Evolutionary conservation across 2,888 invertebrate genomes (phyloP).

Genomic region (Ochropleura plecta): DNA sequence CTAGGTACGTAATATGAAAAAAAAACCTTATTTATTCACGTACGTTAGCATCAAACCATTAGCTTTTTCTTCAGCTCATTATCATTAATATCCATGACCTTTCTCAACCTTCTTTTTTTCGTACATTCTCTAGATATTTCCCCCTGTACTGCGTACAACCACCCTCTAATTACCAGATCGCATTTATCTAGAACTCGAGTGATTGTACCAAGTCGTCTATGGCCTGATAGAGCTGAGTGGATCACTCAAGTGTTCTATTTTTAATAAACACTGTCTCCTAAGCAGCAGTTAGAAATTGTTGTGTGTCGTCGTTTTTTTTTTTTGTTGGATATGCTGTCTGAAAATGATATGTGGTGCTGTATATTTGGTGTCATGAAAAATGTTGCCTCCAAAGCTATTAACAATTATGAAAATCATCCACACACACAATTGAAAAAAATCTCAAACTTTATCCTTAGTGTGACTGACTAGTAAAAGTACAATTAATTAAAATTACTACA

Average conservation of each 20-base stretch:
- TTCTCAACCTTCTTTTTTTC: neutral
- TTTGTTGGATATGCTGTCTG: neutral
- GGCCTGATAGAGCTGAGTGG: conserved; percentile 8
- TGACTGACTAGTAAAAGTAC: neutral
- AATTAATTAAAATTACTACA: conserved; percentile 18
- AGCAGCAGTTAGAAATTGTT: too few relatives aligned
- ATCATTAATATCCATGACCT: conserved; percentile 2
- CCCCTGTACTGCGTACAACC: neutral
- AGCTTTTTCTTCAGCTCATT: neutral
- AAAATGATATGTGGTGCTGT: neutral
- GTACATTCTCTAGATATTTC: neutral
- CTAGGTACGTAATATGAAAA: too few relatives aligned
- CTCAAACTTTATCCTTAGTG: neutral
- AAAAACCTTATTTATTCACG: neutral
- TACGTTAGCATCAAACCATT: neutral
- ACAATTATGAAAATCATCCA: neutral
- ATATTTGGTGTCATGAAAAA: neutral
- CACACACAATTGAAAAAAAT: neutral
- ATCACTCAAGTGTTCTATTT: conserved; percentile 25
- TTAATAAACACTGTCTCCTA: neutral
- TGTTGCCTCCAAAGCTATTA: neutral
- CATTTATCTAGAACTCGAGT: conserved; percentile 16
- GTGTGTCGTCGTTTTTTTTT: too few relatives aligned
- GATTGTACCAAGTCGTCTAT: conserved; percentile 17
- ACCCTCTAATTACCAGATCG: conserved; percentile 19